Percentiles rank a stretch among this genome's conserved stretches.
phyloP scores from a whole-genome alignment of 2,113 vertebrate species.

The Motacilla alba region DNA sequence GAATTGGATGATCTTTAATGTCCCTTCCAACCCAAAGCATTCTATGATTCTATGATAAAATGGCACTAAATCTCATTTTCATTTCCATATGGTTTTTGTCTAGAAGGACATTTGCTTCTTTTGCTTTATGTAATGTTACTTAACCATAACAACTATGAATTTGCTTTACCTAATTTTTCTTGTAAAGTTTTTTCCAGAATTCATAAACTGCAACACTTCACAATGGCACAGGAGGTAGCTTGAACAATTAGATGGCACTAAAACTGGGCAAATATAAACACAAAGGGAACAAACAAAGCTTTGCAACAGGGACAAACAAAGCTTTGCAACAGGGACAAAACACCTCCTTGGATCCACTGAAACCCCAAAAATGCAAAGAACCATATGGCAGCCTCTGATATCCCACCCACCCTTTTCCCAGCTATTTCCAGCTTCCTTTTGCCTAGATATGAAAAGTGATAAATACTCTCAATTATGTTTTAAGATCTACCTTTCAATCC shows the following conservation, averaged over 20 bases:
- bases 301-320: too few species aligned
- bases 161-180: background rate
- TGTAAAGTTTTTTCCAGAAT: background rate
- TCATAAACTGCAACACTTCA: background rate
- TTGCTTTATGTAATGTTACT: background rate
- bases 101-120: background rate
- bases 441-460: background rate
- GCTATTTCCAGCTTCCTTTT: background rate
- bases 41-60: background rate
- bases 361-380: background rate
- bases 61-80: background rate
- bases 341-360: background rate
- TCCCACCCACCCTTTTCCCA: background rate
- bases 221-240: background rate
- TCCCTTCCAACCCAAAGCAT: background rate
- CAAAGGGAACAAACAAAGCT: too few species aligned
- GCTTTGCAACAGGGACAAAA: accelerated
- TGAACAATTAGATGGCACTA: background rate
- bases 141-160: background rate
- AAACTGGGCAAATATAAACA: background rate
- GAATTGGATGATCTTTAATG: background rate
- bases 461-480: background rate
- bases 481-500: background rate
- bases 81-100: background rate
- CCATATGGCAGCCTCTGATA: background rate